These are phyloP conservation scores for Campylomormyrus tamandua DNA, from an alignment of 2,113 vertebrate species.

Conservation along the genomic window DNA sequence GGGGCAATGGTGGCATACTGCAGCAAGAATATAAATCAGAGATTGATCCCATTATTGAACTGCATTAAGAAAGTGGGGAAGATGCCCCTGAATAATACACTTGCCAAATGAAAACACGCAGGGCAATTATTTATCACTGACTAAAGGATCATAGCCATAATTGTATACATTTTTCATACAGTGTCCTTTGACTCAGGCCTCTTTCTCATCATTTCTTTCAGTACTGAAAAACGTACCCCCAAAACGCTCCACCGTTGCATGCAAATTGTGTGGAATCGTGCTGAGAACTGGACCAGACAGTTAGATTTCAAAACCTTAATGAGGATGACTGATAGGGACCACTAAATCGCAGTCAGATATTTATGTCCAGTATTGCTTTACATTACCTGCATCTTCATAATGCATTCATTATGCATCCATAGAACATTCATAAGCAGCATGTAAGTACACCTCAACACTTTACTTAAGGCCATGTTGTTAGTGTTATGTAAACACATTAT, in stretches of 20 bases:
- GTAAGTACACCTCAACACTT: background rate
- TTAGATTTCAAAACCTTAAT: background rate
- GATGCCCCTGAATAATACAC: slow-evolving; percentile 17
- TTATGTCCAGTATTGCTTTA: background rate
- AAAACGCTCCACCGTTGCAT: background rate
- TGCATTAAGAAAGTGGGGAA: slow-evolving; percentile 12
- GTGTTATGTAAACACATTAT: background rate
- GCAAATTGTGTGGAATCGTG: background rate
- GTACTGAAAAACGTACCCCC: background rate
- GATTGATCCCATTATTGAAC: slow-evolving; percentile 14
- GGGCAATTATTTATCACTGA: slow-evolving; percentile 20
- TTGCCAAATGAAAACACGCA: slow-evolving; percentile 13
- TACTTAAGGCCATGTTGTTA: too few species aligned
- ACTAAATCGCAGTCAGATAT: background rate
- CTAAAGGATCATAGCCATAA: slow-evolving; percentile 19
- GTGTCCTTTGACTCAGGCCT: background rate
- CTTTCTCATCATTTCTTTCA: background rate
- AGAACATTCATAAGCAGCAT: background rate
- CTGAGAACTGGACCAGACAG: background rate
- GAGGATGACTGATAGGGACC: background rate
- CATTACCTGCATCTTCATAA: background rate
- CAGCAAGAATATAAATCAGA: slow-evolving; percentile 25
- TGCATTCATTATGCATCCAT: background rate
- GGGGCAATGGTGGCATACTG: slow-evolving; percentile 10
- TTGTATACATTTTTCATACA: slow-evolving; percentile 21